Evolutionary conservation across 1,140 invertebrate genomes (phyloP), one percentile per base, ranked within the genome.

Genomic region (Chrysomallon squamiferum): DNA sequence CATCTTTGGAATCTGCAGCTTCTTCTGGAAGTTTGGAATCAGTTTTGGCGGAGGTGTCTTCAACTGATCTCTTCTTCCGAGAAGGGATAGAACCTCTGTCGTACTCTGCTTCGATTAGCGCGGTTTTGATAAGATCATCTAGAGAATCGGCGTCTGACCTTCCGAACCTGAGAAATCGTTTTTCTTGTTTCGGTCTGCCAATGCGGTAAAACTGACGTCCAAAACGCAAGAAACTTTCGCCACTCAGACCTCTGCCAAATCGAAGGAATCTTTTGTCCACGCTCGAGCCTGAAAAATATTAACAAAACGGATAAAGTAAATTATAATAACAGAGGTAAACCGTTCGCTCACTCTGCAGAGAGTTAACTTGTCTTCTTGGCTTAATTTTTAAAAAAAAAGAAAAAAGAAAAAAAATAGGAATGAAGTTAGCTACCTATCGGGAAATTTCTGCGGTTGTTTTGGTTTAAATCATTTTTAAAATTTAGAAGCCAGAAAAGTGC

Each of bases 121-220:
- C 41, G 13, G 43, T 32, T 20, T 29, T 27, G n/a, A 29, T 27
- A 32, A 49, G 33, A 9, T 69, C 68, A 27, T 65, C 69, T n/a
- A 58, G 13, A 7, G 35, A 38, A 18, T 63, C 66, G 22, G 52
- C 32, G 27, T 71, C 69, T 30, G 67, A 65, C 18, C 69, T 54
- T 9, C 80, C 80, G 32, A 82, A 82, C 43, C 78, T 52, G 68
- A 82, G 73, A 59, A 78, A 81, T 30, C 79, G 43, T 72, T 81
- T 81, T 38, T 79, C 77, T 45, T 62, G 47, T 20, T 65, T 65
- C 6, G 62, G 38, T 32, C 54, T 43, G 3, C 68, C 68, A 18
- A 70, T 50, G 29, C 68, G 47, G 52, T 65, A 66, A 33, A 62
- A 66, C 45, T 66, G 62, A 15, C 62, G 54, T 0, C 69, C 72